Conservation (phyloP, 1,140 invertebrate genomes). For the Telenomus remus region DNA sequence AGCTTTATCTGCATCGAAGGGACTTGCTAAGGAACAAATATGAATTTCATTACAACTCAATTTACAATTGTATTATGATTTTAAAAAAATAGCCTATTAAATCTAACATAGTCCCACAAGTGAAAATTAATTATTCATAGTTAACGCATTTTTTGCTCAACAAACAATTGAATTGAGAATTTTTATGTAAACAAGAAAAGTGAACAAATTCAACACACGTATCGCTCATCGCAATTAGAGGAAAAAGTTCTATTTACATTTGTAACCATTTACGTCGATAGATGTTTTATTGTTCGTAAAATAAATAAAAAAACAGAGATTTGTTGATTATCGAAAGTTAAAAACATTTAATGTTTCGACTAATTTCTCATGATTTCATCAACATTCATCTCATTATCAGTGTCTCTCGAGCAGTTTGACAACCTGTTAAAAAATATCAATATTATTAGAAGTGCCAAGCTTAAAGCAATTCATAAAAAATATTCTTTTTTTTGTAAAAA, state of each 20-base stretch:
- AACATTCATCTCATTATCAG: background rate
- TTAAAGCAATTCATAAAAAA: slow-evolving; percentile 10
- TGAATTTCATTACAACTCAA: slow-evolving; percentile 15
- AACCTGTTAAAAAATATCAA: slow-evolving; percentile 7
- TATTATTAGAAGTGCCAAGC: slow-evolving; percentile 11
- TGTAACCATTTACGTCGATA: too few species aligned
- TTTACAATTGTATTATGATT: background rate
- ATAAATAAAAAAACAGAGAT: too few species aligned
- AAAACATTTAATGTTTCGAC: slow-evolving; percentile 7
- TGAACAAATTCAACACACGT: too few species aligned
- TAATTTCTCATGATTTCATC: background rate
- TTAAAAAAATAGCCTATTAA: slow-evolving; percentile 7
- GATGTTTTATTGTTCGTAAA: too few species aligned
- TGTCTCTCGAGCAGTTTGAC: slow-evolving; percentile 38
- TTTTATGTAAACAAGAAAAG: too few species aligned
- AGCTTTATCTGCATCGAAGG: slow-evolving; percentile 86
- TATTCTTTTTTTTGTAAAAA: too few species aligned
- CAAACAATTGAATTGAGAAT: too few species aligned
- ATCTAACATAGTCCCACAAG: slow-evolving; percentile 18
- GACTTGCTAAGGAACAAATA: slow-evolving; percentile 69
- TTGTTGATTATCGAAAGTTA: too few species aligned
- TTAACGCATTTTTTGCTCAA: too few species aligned
- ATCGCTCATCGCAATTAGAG: too few species aligned
- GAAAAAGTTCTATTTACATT: too few species aligned
- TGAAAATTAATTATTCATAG: background rate